phyloP scores from a whole-genome alignment of 1,140 invertebrate genomes.

The Drosophila pallidifrons region DNA sequence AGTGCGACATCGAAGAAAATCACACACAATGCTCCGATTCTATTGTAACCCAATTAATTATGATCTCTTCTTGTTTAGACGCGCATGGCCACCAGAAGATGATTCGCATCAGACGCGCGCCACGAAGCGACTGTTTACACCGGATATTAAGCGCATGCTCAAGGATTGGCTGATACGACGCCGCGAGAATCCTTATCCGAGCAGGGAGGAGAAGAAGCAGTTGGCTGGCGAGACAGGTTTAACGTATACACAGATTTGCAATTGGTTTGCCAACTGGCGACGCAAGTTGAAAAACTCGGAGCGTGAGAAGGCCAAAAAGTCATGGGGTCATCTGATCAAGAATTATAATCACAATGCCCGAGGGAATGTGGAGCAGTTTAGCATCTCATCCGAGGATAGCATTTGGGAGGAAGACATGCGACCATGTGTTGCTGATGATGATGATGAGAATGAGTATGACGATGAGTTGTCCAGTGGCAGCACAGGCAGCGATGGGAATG shows the following conservation, averaged over 20 bases:
- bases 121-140: constrained; percentile 89
- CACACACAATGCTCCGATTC: neutral
- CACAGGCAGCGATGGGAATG: constrained; percentile 71
- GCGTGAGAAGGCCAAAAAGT: constrained; percentile 87
- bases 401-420: constrained; percentile 88
- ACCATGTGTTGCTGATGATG: constrained; percentile 50
- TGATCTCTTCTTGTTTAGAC: constrained; percentile 39
- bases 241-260: constrained; percentile 91
- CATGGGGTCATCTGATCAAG: constrained; percentile 90
- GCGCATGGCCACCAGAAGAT: constrained; percentile 81
- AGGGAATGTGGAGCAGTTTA: constrained; percentile 91
- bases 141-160: constrained; percentile 90
- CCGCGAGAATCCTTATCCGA: constrained; percentile 90
- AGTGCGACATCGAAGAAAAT: neutral
- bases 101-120: constrained; percentile 85
- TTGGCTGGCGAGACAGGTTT: constrained; percentile 89
- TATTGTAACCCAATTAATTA: neutral
- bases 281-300: constrained; percentile 90
- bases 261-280: constrained; percentile 92
- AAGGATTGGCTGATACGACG: constrained; percentile 90
- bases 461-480: constrained; percentile 72
- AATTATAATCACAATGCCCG: constrained; percentile 90
- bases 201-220: constrained; percentile 89
- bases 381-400: constrained; percentile 90
- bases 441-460: constrained; percentile 61